Percentiles rank a stretch among this genome's conserved stretches.
Conservation (phyloP, 2,797 vertebrate species). For the Onychomys leucogaster region DNA sequence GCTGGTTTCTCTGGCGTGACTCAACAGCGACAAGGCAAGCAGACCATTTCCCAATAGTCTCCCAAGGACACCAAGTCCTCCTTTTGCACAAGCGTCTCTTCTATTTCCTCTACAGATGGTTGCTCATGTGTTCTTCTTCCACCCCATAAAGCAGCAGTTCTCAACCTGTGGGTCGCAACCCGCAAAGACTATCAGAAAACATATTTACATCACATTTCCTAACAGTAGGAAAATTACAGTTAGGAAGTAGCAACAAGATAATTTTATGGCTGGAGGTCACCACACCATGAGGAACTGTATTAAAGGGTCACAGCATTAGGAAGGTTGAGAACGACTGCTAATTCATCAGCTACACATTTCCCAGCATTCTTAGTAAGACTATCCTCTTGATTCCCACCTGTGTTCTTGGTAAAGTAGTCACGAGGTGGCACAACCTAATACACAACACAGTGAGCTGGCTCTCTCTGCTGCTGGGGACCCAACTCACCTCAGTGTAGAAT, state of each 20-base stretch:
- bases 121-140: not conserved
- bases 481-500: constrained; percentile 97
- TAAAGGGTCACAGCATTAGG: not conserved
- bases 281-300: not conserved
- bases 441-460: not conserved
- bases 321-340: not conserved
- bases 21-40: not conserved
- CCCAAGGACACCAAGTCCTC: not conserved
- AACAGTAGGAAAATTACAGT: not conserved
- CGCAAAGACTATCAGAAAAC: not conserved
- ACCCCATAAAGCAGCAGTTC: not conserved
- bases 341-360: not conserved
- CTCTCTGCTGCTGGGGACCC: not conserved
- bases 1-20: not conserved
- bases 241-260: not conserved
- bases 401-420: not conserved
- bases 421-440: not conserved
- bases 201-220: not conserved
- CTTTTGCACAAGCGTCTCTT: not conserved
- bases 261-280: not conserved
- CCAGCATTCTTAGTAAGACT: not conserved
- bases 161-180: not conserved
- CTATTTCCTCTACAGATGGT: not conserved
- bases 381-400: not conserved
- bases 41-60: not conserved